Evolutionary conservation across 2,888 invertebrate species (phyloP), one percentile per base, ranked within the genome.

Genomic region (Zhengitettix transpicula): DNA sequence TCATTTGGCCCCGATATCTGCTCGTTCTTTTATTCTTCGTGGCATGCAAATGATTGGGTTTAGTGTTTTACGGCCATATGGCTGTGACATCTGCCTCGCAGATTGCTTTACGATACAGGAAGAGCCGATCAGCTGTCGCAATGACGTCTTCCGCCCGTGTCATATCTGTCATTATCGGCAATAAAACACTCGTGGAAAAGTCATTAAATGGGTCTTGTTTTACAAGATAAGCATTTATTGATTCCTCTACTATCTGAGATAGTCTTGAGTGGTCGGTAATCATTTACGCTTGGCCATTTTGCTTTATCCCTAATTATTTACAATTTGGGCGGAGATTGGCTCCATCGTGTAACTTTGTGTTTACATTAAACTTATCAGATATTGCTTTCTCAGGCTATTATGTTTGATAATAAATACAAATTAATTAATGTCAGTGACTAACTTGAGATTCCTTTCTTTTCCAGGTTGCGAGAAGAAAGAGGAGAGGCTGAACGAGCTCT

Each of bases 401-500:
- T 28, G 28, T 7, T 7, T 28, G 28, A 28, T 28, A 28, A 2
- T 28, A 28, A 28, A 28, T 28, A 7, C 28, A 28, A 28, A 28
- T 28, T 28, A 28, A 28, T 28, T 28, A 28, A 28, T 28, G 7
- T 28, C 28, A 28, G 7, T 28, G 28, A 28, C 7, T 28, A 5
- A 28, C 7, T 5, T 28, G 28, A 28, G 28, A 28, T 28, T 59
- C 10, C 60, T 16, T 56, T 17, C 56, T 61, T 59, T 63, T 63
- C 61, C 81, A 89, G 90, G 82, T 81, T 91, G 77, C 82, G 89
- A 70, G 91, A 91, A 73, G 90, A 91, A 75, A 78, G 90, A 73
- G 86, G 87, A 63, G 90, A 90, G 71, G 84, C 85, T 67, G 90
- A 91, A 71, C 81, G 88, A 73, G 85, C 85, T 66, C 78, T 87